These are phyloP conservation scores for Calameuta idolon DNA, from an alignment of 2,888 invertebrate species.

Conservation along the genomic window DNA sequence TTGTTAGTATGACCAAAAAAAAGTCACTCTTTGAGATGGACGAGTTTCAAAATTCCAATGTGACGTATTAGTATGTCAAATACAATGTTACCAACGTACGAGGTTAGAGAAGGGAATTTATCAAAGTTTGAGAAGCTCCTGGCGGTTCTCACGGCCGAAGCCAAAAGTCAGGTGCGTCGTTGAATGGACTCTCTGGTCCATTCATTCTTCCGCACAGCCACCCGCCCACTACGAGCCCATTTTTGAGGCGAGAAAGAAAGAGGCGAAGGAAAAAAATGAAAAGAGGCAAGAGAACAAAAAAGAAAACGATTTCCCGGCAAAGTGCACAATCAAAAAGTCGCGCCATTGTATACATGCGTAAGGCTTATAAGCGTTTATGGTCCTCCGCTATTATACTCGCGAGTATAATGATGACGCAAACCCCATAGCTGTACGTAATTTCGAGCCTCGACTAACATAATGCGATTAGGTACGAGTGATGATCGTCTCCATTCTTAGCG, in stretches of 20 bases:
- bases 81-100: neutral
- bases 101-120: conserved; percentile 26
- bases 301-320: conserved; percentile 34
- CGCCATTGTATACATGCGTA: conserved; percentile 13
- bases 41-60: neutral
- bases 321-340: conserved; percentile 29
- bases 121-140: conserved; percentile 32
- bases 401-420: conserved; percentile 17
- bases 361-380: conserved; percentile 28
- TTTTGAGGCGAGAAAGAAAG: conserved; percentile 43
- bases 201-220: conserved; percentile 47
- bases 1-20: neutral
- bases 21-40: neutral
- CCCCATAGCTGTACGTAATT: conserved; percentile 4
- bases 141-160: conserved; percentile 48
- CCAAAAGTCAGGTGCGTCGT: conserved; percentile 49
- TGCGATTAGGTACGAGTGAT: conserved; percentile 8
- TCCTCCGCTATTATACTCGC: conserved; percentile 23
- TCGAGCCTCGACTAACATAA: conserved; percentile 1
- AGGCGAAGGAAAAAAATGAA: conserved; percentile 14
- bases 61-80: neutral
- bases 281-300: conserved; percentile 19
- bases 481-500: neutral
- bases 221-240: conserved; percentile 56
- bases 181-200: conserved; percentile 43